Base-by-base conservation (phyloP, 1,140 invertebrate genomes). In the Procambarus clarkii region DNA sequence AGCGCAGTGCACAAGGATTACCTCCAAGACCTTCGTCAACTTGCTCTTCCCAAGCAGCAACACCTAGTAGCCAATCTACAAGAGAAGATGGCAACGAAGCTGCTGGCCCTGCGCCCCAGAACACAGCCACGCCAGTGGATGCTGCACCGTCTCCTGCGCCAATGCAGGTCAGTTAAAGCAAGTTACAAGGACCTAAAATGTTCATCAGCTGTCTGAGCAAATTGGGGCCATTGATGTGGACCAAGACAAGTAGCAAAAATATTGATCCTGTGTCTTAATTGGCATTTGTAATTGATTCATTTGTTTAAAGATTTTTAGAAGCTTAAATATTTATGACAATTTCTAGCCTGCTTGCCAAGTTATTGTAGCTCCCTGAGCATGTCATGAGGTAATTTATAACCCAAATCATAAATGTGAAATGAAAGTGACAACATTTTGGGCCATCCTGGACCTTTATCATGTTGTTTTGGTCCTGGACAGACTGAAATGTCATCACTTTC, bases 61-160 rank as follows among this genome's bases (percentile, higher is more conserved):
- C 79, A 18, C 24, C 91, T n/a, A 18, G 48, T 11, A 82, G 64
- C 48, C 69, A 79, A 4, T 46, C 89, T 46, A 24, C 74, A 69
- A 46, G 85, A 18, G 90, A 87, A 48, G 90, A 87, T 24, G 64
- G 84, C 78, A 86, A 45, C 50, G 90, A 91, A 24, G 83, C 90
- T 21, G 54, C 90, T 15, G 90, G 90, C 34, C 90, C 90, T 58
- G 84, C 74, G 44, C 84, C 90, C 18, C 90, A 86, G 78, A 91
- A 92, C 74, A 92, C 89, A 9, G 92, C 92, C 34, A 92, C 92
- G 0, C 86, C 81, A 18, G 92, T 92, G 60, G 92, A 92, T 54
- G 89, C 81, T 46, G 54, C 88, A 34, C 83, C 92, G 4, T 91
- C 90, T 8, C 90, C 90, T n/a, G 90, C 90, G 34, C 78, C 82